A percentile compares a stretch with the other conserved stretches of the same genome.
Evolutionary conservation across 2,797 vertebrate genomes (phyloP).

Genomic region (Lacerta viridis): DNA sequence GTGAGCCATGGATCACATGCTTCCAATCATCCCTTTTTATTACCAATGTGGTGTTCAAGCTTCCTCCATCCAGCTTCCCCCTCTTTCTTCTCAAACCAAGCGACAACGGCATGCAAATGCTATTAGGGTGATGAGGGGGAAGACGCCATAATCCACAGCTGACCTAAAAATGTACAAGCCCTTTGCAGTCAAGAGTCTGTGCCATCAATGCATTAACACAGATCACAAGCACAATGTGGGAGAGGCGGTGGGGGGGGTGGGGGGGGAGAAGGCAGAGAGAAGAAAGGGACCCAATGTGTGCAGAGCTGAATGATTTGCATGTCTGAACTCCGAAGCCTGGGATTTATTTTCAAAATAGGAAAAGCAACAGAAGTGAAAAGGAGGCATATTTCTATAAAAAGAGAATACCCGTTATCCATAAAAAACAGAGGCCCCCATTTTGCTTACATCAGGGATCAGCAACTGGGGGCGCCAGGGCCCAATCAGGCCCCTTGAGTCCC

Average conservation of each 20-base stretch:
- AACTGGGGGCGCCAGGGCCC: not conserved
- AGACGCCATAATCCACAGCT: slow-evolving; percentile 31
- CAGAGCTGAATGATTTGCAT: slow-evolving; percentile 14
- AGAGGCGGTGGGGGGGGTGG: not conserved
- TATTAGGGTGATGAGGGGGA: slow-evolving; percentile 26
- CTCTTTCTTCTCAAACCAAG: not conserved
- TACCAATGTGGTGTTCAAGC: slow-evolving; percentile 14
- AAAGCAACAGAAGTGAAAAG: slow-evolving; percentile 48
- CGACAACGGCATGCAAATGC: slow-evolving; percentile 26
- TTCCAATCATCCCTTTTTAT: slow-evolving; percentile 43
- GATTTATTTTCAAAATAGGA: slow-evolving; percentile 37
- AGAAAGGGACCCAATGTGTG: slow-evolving; percentile 18
- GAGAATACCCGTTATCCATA: slow-evolving; percentile 52
- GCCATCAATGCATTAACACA: slow-evolving; percentile 47
- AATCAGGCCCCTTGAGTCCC: not conserved
- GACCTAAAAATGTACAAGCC: slow-evolving; percentile 46
- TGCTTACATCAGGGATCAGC: not conserved
- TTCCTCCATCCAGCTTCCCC: not conserved
- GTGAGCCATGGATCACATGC: slow-evolving; percentile 48
- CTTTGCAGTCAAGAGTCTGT: slow-evolving; percentile 44
- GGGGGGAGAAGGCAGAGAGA: too few species aligned
- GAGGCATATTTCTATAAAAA: slow-evolving; percentile 49
- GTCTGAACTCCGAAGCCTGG: slow-evolving; percentile 42
- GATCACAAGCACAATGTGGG: slow-evolving; percentile 48
- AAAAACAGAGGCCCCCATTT: slow-evolving; percentile 51